These are phyloP conservation scores for Caenorhabditis auriculariae DNA, from an alignment of 2,888 invertebrate genomes.

Conservation along the genomic window DNA sequence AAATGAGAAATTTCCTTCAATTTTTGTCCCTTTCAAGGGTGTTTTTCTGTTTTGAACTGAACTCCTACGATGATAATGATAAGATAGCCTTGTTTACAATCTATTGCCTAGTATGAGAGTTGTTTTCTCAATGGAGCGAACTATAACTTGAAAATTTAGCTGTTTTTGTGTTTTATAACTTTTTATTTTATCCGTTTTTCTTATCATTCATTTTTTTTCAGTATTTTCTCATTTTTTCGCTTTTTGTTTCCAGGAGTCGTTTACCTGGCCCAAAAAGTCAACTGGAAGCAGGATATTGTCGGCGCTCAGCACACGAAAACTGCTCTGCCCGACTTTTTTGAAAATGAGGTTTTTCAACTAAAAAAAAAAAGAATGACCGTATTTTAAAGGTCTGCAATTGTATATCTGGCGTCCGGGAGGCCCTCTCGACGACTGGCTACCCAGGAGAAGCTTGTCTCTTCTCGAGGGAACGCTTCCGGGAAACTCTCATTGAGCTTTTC, in stretches of 20 bases:
- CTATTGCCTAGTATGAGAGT: too few relatives aligned
- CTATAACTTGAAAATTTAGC: too few relatives aligned
- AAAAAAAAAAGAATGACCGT: not conserved
- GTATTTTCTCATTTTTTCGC: not conserved
- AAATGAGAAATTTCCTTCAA: too few relatives aligned
- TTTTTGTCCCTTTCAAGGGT: too few relatives aligned
- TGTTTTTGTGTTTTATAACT: too few relatives aligned
- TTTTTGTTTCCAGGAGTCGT: conserved; percentile 24
- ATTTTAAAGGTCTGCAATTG: conserved; percentile 49
- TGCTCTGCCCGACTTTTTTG: conserved; percentile 59
- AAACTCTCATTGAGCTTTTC: conserved; percentile 47
- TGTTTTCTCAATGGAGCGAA: too few relatives aligned
- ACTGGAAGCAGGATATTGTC: conserved; percentile 57
- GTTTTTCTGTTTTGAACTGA: too few relatives aligned
- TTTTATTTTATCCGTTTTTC: too few relatives aligned
- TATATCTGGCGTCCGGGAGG: conserved; percentile 44
- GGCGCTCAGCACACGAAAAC: conserved; percentile 53
- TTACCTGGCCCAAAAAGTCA: conserved; percentile 51
- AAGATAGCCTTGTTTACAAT: too few relatives aligned
- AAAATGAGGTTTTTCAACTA: conserved; percentile 56
- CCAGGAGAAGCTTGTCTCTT: conserved; percentile 59
- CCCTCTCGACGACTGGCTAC: conserved; percentile 49
- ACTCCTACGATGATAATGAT: too few relatives aligned
- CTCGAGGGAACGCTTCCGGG: conserved; percentile 50
- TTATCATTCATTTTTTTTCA: too few relatives aligned